Percentiles rank a stretch among this genome's conserved stretches.
Conservation (phyloP, 2,888 invertebrate genomes). For the Archaeoteleia sp. region DNA sequence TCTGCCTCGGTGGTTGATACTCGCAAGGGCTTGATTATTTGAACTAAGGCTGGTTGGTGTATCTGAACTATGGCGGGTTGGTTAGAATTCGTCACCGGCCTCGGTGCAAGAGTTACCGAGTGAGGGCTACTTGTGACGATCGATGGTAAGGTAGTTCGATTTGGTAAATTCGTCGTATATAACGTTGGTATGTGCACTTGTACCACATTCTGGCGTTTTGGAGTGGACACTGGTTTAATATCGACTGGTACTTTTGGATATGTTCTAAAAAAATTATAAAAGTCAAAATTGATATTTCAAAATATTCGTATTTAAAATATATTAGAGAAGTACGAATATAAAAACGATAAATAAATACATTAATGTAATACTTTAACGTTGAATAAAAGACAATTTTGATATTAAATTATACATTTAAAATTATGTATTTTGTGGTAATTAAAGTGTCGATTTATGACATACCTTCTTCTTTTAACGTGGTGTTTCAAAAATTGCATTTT, state of each 20-base stretch:
- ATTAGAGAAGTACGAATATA: no score
- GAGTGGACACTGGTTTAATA: neutral
- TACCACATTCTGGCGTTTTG: conserved; percentile 1
- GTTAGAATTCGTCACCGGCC: conserved; percentile 18
- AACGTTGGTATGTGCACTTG: conserved; percentile 36
- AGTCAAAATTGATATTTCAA: neutral
- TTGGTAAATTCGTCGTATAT: conserved; percentile 18
- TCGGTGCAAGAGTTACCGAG: conserved; percentile 13
- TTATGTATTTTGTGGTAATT: neutral
- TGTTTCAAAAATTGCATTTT: conserved; percentile 38
- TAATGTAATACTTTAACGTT: no score
- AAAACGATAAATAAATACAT: neutral
- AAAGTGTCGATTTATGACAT: no score
- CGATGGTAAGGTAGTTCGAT: conserved; percentile 10
- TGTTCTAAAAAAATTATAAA: conserved; percentile 26
- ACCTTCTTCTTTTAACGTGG: conserved; percentile 48
- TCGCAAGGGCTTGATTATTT: conserved; percentile 40
- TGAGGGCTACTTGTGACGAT: conserved; percentile 9
- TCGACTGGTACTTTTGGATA: conserved; percentile 46
- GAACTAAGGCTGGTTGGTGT: conserved; percentile 42
- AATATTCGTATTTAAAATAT: no score
- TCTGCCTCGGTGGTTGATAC: conserved; percentile 33
- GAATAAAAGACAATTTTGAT: no score
- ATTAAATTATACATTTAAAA: neutral
- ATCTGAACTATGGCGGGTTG: conserved; percentile 43